These are phyloP conservation scores for Hipparchia semele DNA, from an alignment of 2,888 invertebrate genomes.

Conservation along the genomic window DNA sequence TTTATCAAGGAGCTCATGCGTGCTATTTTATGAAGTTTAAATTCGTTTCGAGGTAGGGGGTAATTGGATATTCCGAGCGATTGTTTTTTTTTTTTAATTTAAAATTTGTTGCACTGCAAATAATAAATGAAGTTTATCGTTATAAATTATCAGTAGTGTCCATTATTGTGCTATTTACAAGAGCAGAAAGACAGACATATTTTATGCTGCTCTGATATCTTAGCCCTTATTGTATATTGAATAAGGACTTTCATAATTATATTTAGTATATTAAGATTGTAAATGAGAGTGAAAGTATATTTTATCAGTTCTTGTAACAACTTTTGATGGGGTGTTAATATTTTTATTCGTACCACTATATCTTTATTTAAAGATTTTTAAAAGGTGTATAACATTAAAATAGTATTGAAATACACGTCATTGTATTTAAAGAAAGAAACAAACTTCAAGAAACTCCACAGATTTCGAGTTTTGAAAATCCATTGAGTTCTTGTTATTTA, in stretches of 20 bases:
- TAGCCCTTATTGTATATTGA: not conserved
- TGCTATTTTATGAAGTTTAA: conserved; percentile 14
- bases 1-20: conserved; percentile 6
- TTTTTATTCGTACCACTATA: not conserved
- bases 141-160: conserved; percentile 20
- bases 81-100: conserved; percentile 17
- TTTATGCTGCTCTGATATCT: not conserved
- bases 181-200: not conserved
- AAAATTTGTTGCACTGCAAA: conserved; percentile 14
- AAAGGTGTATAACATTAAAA: not conserved
- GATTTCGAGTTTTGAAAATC: not conserved
- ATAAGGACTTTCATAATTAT: not conserved
- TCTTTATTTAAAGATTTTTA: not conserved
- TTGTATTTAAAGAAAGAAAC: not conserved
- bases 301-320: not conserved
- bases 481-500: not conserved
- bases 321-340: conserved; percentile 11
- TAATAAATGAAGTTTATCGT: conserved; percentile 22
- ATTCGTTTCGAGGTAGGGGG: conserved; percentile 18
- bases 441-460: not conserved
- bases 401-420: not conserved
- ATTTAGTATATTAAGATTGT: not conserved
- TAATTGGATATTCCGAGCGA: conserved; percentile 25
- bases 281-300: conserved; percentile 17
- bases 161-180: conserved; percentile 16